These are phyloP conservation scores for Drosophila prosaltans DNA, from an alignment of 1,140 invertebrate species.

Conservation along the genomic window DNA sequence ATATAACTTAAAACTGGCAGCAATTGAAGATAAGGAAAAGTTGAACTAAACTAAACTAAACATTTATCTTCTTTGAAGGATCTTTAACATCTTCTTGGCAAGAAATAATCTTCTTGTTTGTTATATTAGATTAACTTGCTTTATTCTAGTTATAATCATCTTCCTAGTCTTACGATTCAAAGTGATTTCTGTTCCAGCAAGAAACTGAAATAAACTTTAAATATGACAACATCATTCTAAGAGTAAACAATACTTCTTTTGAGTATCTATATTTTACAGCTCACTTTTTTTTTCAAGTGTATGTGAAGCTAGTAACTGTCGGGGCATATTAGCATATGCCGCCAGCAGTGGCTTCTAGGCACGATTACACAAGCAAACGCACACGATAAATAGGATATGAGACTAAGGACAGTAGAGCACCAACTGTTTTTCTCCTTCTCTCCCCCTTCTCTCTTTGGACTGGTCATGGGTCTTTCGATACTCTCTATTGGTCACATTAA, in stretches of 20 bases:
- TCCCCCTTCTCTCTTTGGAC: not conserved
- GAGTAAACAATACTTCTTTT: no score
- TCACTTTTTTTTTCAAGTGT: constrained; percentile 22
- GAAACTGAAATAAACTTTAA: no score
- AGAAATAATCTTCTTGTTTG: no score
- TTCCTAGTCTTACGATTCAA: no score
- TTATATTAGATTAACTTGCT: no score
- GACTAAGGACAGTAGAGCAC: constrained; percentile 23
- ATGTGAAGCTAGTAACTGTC: constrained; percentile 24
- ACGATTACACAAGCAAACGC: constrained; percentile 69
- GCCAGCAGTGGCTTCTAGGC: constrained; percentile 52
- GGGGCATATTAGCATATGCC: constrained; percentile 70
- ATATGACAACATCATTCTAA: no score
- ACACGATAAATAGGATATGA: constrained; percentile 65
- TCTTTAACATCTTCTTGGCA: no score
- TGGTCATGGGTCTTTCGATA: not conserved
- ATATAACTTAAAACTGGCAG: not conserved
- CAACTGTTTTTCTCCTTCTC: not conserved
- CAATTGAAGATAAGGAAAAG: not conserved
- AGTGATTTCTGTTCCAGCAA: no score
- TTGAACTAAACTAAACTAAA: not conserved
- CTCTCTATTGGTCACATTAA: constrained; percentile 30
- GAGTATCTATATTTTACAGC: no score
- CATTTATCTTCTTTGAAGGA: no score
- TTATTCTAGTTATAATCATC: no score